These are phyloP conservation scores for Phrynocephalus forsythii DNA, from an alignment of 2,797 vertebrate genomes.

Conservation along the genomic window DNA sequence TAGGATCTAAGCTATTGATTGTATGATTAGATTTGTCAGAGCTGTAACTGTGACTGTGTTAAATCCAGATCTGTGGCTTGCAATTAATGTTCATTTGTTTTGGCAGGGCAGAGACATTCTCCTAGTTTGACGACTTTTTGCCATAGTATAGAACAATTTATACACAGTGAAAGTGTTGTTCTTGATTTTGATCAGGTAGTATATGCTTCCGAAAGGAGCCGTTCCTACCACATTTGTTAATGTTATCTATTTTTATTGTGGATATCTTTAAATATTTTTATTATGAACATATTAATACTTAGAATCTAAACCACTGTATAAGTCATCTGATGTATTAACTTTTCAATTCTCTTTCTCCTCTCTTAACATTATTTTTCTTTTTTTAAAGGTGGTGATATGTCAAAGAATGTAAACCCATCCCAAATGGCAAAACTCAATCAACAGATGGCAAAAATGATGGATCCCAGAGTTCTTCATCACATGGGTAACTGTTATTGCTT, in stretches of 20 bases:
- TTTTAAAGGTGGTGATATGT: constrained; percentile 94
- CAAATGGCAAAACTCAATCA: constrained; percentile 98
- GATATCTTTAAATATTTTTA: not conserved
- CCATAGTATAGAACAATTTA: not conserved
- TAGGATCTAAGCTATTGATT: not conserved
- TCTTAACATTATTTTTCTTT: not conserved
- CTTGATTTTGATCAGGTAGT: not conserved
- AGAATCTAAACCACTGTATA: not conserved
- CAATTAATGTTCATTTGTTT: not conserved
- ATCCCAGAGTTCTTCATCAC: constrained; percentile 97
- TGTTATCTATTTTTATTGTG: not conserved
- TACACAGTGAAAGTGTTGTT: not conserved
- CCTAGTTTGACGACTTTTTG: not conserved
- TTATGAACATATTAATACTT: not conserved
- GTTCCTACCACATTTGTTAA: not conserved
- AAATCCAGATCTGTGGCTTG: not conserved
- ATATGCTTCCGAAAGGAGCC: not conserved
- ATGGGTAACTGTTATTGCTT: constrained; percentile 85
- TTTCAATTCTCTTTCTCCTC: not conserved
- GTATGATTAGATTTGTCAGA: not conserved
- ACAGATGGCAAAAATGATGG: constrained; percentile 99
- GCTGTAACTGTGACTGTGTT: not conserved
- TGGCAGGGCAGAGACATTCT: not conserved
- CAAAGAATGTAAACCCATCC: constrained; percentile 98
- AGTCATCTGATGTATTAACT: not conserved